Evolutionary conservation across 2,113 vertebrate species (phyloP), one percentile per base, ranked within the genome.

Genomic region (Thamnaconus septentrionalis): DNA sequence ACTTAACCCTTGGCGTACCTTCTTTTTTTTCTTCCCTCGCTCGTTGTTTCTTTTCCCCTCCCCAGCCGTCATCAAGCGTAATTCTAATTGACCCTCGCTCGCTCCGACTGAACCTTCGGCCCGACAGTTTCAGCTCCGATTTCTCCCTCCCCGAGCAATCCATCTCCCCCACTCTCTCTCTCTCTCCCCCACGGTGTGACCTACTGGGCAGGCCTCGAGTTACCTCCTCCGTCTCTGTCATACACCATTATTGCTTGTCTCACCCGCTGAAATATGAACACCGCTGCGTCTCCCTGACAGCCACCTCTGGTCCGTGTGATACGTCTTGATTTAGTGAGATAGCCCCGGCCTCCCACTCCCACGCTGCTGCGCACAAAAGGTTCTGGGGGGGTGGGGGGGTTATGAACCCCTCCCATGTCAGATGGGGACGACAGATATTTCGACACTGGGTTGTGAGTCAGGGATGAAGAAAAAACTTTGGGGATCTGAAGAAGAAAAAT

Each of bases 141-240:
- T 86, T 85, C 87, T 87, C 56, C 8, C 50, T 64, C 78, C 78
- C 76, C 72, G 41, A 83, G 74, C 78, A 64, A 88, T 84, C 82
- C 61, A 81, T 86, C 81, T 80, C 81, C 69, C 18, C 2, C 18
- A 1, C 18, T 31, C 18, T 31, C 18, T 31, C 18, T 31, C 18
- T 31, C 18, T 80, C 81, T 71, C 78, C 71, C 82, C 79, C 82
- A 81, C 79, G 54, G 79, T 7, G 50, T 83, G 85, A 86, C 88
- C 86, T 56, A 76, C 77, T 66, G 76, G 67, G 66, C 83, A 64
- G 76, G 82, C 80, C 68, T 89, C 86, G 56, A 68, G 81, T 89
- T 89, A 84, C 88, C 80, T 76, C 85, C 70, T 83, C 81, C 58
- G 80, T 90, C 83, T 88, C 85, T 79, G 82, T 90, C 85, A 71